Conservation (phyloP, 2,113 vertebrate species). For the human (Homo sapiens) region DNA sequence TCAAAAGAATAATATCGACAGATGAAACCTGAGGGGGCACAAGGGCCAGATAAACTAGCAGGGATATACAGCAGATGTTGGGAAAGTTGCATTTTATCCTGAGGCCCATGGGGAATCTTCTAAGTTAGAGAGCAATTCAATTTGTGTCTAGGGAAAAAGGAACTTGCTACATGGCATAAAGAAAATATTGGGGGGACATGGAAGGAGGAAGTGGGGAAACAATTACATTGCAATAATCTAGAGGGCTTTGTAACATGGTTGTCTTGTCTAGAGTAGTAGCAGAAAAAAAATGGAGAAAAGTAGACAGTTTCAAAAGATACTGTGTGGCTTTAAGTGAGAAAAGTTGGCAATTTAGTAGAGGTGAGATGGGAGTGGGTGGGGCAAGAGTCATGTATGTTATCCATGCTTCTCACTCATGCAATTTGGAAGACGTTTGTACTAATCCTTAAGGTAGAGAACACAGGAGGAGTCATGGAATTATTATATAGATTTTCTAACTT, state of each 20-base stretch:
- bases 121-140: background rate
- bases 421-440: background rate
- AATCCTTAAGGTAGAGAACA: background rate
- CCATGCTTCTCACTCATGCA: background rate
- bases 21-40: background rate
- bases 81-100: background rate
- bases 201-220: background rate
- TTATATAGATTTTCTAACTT: background rate
- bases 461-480: background rate
- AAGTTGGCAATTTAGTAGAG: background rate
- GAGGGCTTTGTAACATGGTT: background rate
- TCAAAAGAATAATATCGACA: background rate
- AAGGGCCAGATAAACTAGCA: background rate
- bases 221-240: background rate
- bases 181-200: background rate
- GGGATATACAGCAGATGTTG: background rate
- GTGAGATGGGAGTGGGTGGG: background rate
- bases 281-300: background rate
- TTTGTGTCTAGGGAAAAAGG: background rate
- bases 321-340: background rate
- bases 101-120: background rate
- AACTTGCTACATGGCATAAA: background rate
- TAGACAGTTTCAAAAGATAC: background rate
- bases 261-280: background rate
- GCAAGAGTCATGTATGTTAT: background rate